Evolutionary conservation across 2,888 invertebrate genomes (phyloP).

Genomic region (Sialis fuliginosa): DNA sequence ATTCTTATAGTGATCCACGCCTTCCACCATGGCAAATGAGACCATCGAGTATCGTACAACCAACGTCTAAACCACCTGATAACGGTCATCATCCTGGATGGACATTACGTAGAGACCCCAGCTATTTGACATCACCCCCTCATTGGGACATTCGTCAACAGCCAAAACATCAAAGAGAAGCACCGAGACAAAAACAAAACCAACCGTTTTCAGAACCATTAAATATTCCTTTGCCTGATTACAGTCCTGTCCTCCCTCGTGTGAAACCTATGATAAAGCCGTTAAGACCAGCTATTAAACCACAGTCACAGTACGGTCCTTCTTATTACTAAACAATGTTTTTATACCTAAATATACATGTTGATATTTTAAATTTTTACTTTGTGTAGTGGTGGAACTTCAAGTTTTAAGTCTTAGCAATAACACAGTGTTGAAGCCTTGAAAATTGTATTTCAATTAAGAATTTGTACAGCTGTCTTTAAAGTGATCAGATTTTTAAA

Average conservation of each 20-base stretch:
- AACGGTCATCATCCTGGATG: constrained; percentile 3
- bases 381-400: too few relatives aligned
- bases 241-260: constrained; percentile 2
- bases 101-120: constrained; percentile 2
- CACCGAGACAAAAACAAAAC: too few relatives aligned
- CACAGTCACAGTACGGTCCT: background rate
- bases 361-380: too few relatives aligned
- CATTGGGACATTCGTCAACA: background rate
- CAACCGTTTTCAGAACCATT: too few relatives aligned
- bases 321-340: background rate
- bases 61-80: background rate
- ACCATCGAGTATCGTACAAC: background rate
- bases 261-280: background rate
- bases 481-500: too few relatives aligned
- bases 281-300: constrained; percentile 1
- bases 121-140: background rate
- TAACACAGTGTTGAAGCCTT: too few relatives aligned
- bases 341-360: background rate
- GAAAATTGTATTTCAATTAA: too few relatives aligned
- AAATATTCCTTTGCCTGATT: constrained; percentile 3
- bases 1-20: background rate
- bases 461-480: too few relatives aligned
- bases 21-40: background rate
- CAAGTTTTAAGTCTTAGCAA: too few relatives aligned
- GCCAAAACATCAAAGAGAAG: background rate